These are phyloP conservation scores for Rhyacichthys aspro DNA, from an alignment of 2,797 vertebrate species.

Conservation along the genomic window DNA sequence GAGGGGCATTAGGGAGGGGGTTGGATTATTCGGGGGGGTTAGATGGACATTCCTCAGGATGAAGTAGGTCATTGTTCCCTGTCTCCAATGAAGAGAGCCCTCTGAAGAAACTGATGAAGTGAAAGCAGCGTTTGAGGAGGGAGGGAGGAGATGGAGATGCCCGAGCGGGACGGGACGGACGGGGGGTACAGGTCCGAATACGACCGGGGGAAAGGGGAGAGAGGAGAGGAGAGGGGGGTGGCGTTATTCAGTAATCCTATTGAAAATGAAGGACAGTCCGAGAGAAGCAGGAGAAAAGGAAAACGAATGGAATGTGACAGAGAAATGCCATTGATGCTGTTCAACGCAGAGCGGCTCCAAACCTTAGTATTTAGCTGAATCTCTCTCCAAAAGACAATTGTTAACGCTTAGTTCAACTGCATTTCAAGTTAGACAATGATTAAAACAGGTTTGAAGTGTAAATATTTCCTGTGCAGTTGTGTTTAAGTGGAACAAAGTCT, in stretches of 20 bases:
- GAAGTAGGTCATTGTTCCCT: constrained; percentile 86
- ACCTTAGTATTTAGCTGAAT: no score
- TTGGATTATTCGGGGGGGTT: constrained; percentile 23
- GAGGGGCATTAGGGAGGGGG: constrained; percentile 33
- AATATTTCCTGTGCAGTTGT: no score
- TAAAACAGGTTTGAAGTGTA: no score
- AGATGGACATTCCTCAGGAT: constrained; percentile 83
- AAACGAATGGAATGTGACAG: constrained; percentile 83
- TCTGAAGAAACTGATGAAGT: constrained; percentile 84
- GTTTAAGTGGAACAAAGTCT: no score
- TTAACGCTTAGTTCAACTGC: no score
- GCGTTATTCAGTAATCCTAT: constrained; percentile 86
- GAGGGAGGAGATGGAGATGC: constrained; percentile 66
- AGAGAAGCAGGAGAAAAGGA: no score
- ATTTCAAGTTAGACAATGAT: no score
- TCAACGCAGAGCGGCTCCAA: constrained; percentile 68
- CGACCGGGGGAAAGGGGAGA: constrained; percentile 14
- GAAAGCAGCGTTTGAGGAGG: constrained; percentile 64
- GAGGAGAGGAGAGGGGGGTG: constrained; percentile 28
- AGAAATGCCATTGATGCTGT: constrained; percentile 83
- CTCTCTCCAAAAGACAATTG: no score
- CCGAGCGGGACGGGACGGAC: constrained; percentile 8
- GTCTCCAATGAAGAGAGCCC: constrained; percentile 80
- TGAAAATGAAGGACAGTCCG: constrained; percentile 82
- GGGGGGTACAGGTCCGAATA: constrained; percentile 75